These are phyloP conservation scores for Stenodera caucasica DNA, from an alignment of 2,888 invertebrate genomes.

Conservation along the genomic window DNA sequence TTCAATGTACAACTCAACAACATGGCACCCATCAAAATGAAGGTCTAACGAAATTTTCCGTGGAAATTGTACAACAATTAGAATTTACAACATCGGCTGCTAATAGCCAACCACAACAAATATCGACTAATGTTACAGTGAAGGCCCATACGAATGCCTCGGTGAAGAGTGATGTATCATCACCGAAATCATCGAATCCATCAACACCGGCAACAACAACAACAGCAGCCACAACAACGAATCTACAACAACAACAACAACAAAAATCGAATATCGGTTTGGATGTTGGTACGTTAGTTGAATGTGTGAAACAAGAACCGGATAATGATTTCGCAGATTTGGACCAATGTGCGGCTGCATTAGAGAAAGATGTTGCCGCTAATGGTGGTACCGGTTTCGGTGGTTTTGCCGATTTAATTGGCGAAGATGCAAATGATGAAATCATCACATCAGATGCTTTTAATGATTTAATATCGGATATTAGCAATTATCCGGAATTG, in stretches of 20 bases:
- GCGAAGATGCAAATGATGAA: slow-evolving; percentile 80
- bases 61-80: slow-evolving; percentile 89
- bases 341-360: slow-evolving; percentile 80
- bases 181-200: slow-evolving; percentile 58
- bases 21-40: slow-evolving; percentile 58
- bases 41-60: slow-evolving; percentile 75
- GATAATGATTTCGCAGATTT: slow-evolving; percentile 86
- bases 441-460: slow-evolving; percentile 75
- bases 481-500: slow-evolving; percentile 81
- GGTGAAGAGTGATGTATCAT: slow-evolving; percentile 63
- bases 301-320: slow-evolving; percentile 69
- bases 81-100: slow-evolving; percentile 88
- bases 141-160: slow-evolving; percentile 75
- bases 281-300: slow-evolving; percentile 69
- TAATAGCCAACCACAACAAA: slow-evolving; percentile 85
- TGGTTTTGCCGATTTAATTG: slow-evolving; percentile 78
- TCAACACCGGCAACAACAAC: slow-evolving; percentile 54
- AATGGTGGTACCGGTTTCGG: slow-evolving; percentile 74
- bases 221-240: slow-evolving; percentile 56
- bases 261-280: slow-evolving; percentile 52
- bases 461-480: slow-evolving; percentile 85
- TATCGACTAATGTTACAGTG: slow-evolving; percentile 89
- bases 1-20: slow-evolving; percentile 64
- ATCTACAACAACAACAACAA: slow-evolving; percentile 57
- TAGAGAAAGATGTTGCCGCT: slow-evolving; percentile 80